A percentile compares a stretch with the other conserved stretches of the same genome.
Conservation (phyloP, 2,888 invertebrate genomes). For the Balanococcus diminutus region DNA sequence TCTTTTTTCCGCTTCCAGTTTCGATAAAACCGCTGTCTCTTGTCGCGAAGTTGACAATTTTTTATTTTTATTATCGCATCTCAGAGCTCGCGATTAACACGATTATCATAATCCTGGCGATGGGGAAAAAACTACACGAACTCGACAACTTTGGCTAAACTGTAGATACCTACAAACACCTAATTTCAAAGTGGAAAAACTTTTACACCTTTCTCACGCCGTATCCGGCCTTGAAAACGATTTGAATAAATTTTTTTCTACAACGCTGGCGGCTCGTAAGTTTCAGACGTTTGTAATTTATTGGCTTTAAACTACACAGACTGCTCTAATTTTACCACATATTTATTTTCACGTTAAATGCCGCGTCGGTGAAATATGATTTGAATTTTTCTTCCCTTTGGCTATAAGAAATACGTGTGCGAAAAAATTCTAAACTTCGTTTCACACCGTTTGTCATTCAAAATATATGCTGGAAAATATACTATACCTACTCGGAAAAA, state of each 20-base stretch:
- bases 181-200: too few species aligned
- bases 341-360: not conserved
- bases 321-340: not conserved
- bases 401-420: not conserved
- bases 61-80: not conserved
- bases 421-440: not conserved
- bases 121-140: too few species aligned
- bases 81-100: not conserved
- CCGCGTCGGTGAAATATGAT: not conserved
- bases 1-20: not conserved
- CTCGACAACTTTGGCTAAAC: too few species aligned
- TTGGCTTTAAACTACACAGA: not conserved
- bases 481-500: not conserved
- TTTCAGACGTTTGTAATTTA: constrained; percentile 10
- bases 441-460: not conserved
- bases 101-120: too few species aligned
- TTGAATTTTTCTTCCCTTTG: not conserved
- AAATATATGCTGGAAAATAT: not conserved
- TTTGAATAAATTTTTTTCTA: not conserved
- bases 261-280: not conserved
- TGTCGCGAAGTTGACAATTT: not conserved
- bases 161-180: too few species aligned
- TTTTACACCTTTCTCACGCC: not conserved
- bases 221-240: not conserved
- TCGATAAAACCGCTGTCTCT: not conserved